Percentiles rank a stretch among this genome's conserved stretches.
phyloP scores from a whole-genome alignment of 2,888 invertebrate genomes.

The Lochmaea capreae region DNA sequence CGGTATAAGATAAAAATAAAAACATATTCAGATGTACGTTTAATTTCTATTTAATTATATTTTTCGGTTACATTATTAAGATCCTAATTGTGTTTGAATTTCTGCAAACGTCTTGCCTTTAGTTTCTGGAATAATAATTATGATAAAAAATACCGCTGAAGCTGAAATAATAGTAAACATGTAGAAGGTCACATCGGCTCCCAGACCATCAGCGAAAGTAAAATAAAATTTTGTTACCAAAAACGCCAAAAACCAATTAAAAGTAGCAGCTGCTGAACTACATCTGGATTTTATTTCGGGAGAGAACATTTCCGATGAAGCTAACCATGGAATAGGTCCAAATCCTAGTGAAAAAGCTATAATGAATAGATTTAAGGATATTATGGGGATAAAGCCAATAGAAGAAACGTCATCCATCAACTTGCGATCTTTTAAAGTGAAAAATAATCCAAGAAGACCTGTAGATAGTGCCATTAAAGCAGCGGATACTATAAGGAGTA shows the following conservation, averaged over 20 bases:
- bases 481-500: slow-evolving; percentile 80
- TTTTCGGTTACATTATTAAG: background rate
- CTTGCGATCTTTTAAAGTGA: slow-evolving; percentile 65
- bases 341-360: slow-evolving; percentile 84
- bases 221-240: slow-evolving; percentile 81
- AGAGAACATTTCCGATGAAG: slow-evolving; percentile 85
- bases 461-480: slow-evolving; percentile 78
- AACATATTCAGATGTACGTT: background rate
- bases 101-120: slow-evolving; percentile 59
- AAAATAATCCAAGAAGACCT: slow-evolving; percentile 77
- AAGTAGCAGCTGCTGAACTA: slow-evolving; percentile 82
- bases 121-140: slow-evolving; percentile 59
- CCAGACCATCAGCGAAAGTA: slow-evolving; percentile 69
- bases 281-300: slow-evolving; percentile 83
- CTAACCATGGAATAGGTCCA: slow-evolving; percentile 91
- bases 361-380: slow-evolving; percentile 80
- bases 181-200: slow-evolving; percentile 78
- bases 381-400: slow-evolving; percentile 80
- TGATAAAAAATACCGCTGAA: slow-evolving; percentile 73
- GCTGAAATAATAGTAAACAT: slow-evolving; percentile 77
- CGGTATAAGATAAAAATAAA: background rate
- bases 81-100: slow-evolving; percentile 49
- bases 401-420: slow-evolving; percentile 63
- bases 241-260: slow-evolving; percentile 87
- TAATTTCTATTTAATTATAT: background rate